Percentiles rank a stretch among this genome's conserved stretches.
phyloP scores from a whole-genome alignment of 1,140 invertebrate species.

The Campoletis sonorensis region DNA sequence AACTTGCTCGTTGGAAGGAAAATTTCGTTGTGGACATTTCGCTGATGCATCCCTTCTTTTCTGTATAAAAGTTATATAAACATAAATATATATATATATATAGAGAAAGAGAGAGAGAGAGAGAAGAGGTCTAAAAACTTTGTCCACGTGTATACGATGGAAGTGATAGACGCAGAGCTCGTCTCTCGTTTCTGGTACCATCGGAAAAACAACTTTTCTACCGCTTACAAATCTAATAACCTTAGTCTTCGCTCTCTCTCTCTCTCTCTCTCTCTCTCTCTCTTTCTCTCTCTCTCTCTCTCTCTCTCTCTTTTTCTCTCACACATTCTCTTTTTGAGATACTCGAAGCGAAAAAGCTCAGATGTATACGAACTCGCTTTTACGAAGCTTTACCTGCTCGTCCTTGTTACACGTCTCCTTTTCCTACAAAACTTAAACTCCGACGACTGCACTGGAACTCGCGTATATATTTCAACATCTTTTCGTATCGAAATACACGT shows the following conservation, averaged over 20 bases:
- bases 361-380: slow-evolving; percentile 15
- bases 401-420: slow-evolving; percentile 57
- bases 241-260: no score
- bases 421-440: slow-evolving; percentile 1
- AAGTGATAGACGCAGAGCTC: background rate
- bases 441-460: background rate
- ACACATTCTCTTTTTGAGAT: no score
- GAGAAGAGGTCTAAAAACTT: slow-evolving; percentile 7
- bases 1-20: slow-evolving; percentile 33
- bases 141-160: background rate
- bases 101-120: no score
- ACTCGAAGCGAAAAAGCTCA: no score
- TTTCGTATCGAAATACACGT: background rate
- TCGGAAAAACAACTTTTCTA: slow-evolving; percentile 40
- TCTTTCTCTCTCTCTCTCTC: background rate
- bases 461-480: background rate
- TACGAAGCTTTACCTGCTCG: slow-evolving; percentile 49
- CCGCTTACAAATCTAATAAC: slow-evolving; percentile 41
- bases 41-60: slow-evolving; percentile 14
- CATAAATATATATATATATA: no score
- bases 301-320: no score
- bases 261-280: background rate
- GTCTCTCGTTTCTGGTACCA: background rate
- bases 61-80: background rate
- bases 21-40: slow-evolving; percentile 32